Evolutionary conservation across 2,888 invertebrate species (phyloP).

Genomic region (Xanthia togata): DNA sequence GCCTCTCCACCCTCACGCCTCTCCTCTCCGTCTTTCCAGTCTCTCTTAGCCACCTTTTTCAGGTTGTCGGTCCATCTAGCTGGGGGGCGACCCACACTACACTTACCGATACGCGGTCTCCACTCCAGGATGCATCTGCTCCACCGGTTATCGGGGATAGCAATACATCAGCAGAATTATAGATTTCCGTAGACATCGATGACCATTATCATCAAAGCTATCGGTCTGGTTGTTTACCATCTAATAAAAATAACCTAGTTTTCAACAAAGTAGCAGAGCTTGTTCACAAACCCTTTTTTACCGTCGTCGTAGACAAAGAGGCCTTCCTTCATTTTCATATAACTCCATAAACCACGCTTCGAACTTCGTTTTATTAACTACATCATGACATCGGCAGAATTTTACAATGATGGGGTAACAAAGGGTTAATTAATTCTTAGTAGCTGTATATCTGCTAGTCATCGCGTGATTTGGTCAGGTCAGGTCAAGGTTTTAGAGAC

Average conservation of each 20-base stretch:
- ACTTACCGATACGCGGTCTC: too few relatives aligned
- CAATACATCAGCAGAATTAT: not conserved
- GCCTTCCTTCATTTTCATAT: conserved; percentile 39
- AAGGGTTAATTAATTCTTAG: conserved; percentile 65
- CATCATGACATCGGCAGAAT: conserved; percentile 57
- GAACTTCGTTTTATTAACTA: conserved; percentile 58
- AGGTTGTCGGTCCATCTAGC: too few relatives aligned
- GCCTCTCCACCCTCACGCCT: too few relatives aligned
- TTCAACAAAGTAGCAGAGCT: not conserved
- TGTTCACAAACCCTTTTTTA: conserved; percentile 13
- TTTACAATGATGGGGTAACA: conserved; percentile 60
- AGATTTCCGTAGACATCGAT: not conserved
- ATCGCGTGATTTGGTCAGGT: conserved; percentile 60
- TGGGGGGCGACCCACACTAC: too few relatives aligned
- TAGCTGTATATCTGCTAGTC: conserved; percentile 51
- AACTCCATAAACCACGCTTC: conserved; percentile 56
- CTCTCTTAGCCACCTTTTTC: too few relatives aligned
- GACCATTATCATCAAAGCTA: too few relatives aligned
- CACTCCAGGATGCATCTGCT: too few relatives aligned
- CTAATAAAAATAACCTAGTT: conserved; percentile 8
- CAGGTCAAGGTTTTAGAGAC: conserved; percentile 57
- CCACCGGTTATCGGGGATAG: too few relatives aligned
- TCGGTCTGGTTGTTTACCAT: not conserved
- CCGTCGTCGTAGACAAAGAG: conserved; percentile 14
- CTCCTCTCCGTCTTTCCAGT: too few relatives aligned